These are phyloP conservation scores for Daphoenositta chrysoptera DNA, from an alignment of 2,113 vertebrate genomes.

Conservation along the genomic window DNA sequence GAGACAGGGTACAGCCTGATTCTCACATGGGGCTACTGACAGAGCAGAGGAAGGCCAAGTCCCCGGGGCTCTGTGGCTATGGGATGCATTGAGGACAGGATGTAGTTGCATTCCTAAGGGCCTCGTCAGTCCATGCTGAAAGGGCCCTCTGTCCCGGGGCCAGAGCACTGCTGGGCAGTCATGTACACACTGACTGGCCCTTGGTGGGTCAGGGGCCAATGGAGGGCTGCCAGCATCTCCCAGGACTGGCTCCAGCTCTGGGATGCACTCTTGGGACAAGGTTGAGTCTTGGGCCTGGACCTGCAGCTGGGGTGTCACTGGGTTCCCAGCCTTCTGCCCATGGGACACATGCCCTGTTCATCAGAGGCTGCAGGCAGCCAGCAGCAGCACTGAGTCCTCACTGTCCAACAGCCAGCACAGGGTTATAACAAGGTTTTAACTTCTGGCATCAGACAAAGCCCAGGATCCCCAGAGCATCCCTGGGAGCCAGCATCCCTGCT, in stretches of 20 bases:
- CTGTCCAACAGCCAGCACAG: not conserved
- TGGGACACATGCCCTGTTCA: not conserved
- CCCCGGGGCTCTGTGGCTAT: fast-evolving
- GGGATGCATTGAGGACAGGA: not conserved
- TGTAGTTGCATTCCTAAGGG: not conserved
- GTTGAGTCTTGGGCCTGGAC: not conserved
- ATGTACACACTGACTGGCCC: not conserved
- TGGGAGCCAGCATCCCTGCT: not conserved
- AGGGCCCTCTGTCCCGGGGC: not conserved
- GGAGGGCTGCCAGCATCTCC: not conserved
- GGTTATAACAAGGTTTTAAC: not conserved
- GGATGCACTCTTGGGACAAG: fast-evolving
- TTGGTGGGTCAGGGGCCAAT: not conserved
- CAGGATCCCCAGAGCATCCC: not conserved
- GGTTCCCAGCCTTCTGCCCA: not conserved
- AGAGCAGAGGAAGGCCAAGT: not conserved
- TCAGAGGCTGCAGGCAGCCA: fast-evolving
- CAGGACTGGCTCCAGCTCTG: not conserved
- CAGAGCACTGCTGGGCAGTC: not conserved
- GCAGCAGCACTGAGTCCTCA: not conserved
- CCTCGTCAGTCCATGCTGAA: not conserved
- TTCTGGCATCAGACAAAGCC: fast-evolving
- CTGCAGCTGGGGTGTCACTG: fast-evolving
- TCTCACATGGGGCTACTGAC: fast-evolving
- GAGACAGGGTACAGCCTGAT: not conserved